Evolutionary conservation across 2,797 vertebrate species (phyloP).

Genomic region (Calcarius lapponicus): DNA sequence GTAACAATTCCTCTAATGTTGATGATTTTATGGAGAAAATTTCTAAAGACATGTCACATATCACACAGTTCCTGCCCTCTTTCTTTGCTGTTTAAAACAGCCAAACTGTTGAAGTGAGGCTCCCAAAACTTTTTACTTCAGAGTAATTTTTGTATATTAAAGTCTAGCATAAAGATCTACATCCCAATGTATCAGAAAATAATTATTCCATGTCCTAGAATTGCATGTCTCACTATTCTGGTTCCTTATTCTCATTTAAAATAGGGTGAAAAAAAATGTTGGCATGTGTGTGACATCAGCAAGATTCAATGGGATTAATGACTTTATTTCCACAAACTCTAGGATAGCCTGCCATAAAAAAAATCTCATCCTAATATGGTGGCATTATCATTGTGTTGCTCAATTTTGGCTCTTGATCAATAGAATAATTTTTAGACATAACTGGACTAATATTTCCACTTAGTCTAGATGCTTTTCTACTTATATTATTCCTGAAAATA

Average conservation of each 20-base stretch:
- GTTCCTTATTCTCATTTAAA: background rate
- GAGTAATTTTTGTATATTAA: background rate
- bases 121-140: background rate
- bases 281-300: background rate
- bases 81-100: background rate
- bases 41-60: background rate
- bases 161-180: background rate
- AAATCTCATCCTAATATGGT: background rate
- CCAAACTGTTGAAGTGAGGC: background rate
- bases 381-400: background rate
- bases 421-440: slow-evolving; percentile 43
- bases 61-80: background rate
- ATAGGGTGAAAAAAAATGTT: background rate
- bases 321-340: background rate
- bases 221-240: rapidly evolving
- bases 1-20: background rate
- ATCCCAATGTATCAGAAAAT: background rate
- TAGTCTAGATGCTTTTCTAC: slow-evolving; percentile 30
- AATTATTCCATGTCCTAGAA: background rate
- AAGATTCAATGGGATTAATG: slow-evolving; percentile 32
- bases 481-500: slow-evolving; percentile 46
- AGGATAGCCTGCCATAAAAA: background rate
- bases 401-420: slow-evolving; percentile 33
- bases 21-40: background rate
- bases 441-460: slow-evolving; percentile 42